Evolutionary conservation across 2,888 invertebrate species (phyloP), one percentile per base, ranked within the genome.

Genomic region (Fissipunctia ypsillon): DNA sequence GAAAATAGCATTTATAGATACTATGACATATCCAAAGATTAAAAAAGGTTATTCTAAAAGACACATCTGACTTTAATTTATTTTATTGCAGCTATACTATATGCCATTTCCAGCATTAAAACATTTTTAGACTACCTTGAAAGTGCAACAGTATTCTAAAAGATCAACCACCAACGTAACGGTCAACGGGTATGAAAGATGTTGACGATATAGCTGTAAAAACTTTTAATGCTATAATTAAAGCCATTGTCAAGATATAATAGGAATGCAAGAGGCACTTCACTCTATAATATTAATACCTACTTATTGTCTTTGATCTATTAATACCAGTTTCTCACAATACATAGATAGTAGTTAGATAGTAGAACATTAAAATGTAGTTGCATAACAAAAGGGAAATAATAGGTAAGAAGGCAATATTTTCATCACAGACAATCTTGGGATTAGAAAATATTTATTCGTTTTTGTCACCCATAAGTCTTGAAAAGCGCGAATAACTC

Each of bases 101-200:
- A 54, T 31, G 73, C 43, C 28, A 38, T 43, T 45, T 65, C 19
- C 14, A 73, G 12, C 10, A 52, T 25, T 54, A 56, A n/a, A n/a
- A 54, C 35, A 43, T 43, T 80, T 48, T 65, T 43, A 66, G 31
- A 73, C 43, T 56, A 66, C 80, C 61, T 66, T 80, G 75, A 74
- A 75, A 78, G 10, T 25, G 19, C 10, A 50, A 52, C 19, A 48
- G 54, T 19, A 14, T 57, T 63, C 38, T 25, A 57, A 79, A 66
- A 70, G 28, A 76, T 52, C 31, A 64, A 48, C 64, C 28, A 56
- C 56, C 50, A 66, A 31, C 61, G 45, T 54, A 50, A 28, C 38
- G 66, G 25, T 68, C 54, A 43, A 38, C 38, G 52, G 45, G 35
- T 61, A 81, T 69, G 56, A 35, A 25, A 48, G 50, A 76, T 31